Evolutionary conservation across 1,140 invertebrate species (phyloP).

Genomic region (Ceratina calcarata): DNA sequence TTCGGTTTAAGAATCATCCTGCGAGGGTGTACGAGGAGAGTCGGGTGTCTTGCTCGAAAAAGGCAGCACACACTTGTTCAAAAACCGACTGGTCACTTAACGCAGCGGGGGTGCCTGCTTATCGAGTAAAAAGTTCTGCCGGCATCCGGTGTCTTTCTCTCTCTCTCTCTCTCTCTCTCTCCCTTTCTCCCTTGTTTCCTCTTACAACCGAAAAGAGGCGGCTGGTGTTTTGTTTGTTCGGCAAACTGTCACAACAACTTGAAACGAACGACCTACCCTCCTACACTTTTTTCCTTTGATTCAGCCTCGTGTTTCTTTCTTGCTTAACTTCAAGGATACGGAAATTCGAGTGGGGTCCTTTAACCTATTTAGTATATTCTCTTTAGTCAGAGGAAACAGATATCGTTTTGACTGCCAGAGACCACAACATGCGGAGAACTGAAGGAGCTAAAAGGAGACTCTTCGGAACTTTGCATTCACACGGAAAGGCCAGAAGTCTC

Average conservation of each 20-base stretch:
- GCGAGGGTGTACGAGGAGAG: not conserved
- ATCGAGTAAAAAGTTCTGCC: constrained; percentile 44
- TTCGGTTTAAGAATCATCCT: not conserved
- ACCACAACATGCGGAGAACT: not conserved
- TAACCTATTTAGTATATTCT: constrained; percentile 49
- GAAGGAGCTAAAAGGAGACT: not conserved
- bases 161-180: not conserved
- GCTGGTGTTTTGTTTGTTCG: constrained; percentile 69
- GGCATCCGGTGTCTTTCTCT: constrained; percentile 41
- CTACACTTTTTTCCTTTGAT: not conserved
- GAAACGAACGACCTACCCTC: constrained; percentile 43
- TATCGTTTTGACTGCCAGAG: not conserved
- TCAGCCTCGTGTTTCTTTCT: not conserved
- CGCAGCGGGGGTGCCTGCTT: constrained; percentile 61
- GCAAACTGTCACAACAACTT: constrained; percentile 76
- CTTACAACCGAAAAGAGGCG: constrained; percentile 25
- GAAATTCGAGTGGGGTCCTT: constrained; percentile 64
- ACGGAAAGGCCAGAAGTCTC: no score
- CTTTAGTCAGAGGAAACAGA: constrained; percentile 9
- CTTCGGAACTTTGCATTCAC: not conserved
- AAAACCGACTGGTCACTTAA: constrained; percentile 69
- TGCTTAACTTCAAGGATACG: constrained; percentile 36
- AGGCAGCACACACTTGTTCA: constrained; percentile 52
- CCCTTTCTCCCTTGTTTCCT: not conserved
- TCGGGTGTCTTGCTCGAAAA: constrained; percentile 47